Conservation (phyloP, 1,140 invertebrate genomes). For the Frieseomelitta varia region DNA sequence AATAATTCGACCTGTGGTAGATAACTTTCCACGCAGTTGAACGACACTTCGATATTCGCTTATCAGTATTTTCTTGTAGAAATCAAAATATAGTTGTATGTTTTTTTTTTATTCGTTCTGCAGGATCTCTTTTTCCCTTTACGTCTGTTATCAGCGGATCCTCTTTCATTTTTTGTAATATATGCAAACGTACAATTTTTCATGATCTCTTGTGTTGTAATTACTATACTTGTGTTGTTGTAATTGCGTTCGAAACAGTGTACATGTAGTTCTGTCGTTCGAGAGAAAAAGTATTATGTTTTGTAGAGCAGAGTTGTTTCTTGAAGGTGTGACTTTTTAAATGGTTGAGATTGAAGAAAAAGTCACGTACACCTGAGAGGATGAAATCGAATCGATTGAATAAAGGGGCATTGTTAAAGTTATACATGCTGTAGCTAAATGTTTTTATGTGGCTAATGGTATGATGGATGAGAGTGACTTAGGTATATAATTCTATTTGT, state of each 20-base stretch:
- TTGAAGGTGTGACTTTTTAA: slow-evolving; percentile 21
- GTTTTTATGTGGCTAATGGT: slow-evolving; percentile 65
- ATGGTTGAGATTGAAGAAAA: slow-evolving; percentile 20
- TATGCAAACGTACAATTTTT: slow-evolving; percentile 47
- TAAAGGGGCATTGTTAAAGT: slow-evolving; percentile 78
- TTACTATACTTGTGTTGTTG: slow-evolving; percentile 34
- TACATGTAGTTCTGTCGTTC: slow-evolving; percentile 53
- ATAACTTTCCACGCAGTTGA: slow-evolving; percentile 27
- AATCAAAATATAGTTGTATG: not conserved
- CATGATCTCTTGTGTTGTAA: slow-evolving; percentile 55
- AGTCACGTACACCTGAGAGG: slow-evolving; percentile 34
- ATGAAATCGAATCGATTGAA: slow-evolving; percentile 63
- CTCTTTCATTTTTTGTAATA: not conserved
- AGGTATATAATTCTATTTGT: slow-evolving; percentile 63
- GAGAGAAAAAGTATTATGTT: slow-evolving; percentile 30
- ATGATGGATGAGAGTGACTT: slow-evolving; percentile 55
- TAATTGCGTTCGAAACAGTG: slow-evolving; percentile 46
- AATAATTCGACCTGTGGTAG: slow-evolving; percentile 33
- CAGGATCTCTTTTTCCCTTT: not conserved
- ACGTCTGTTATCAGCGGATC: slow-evolving; percentile 17
- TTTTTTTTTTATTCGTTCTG: not conserved
- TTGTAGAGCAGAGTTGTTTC: slow-evolving; percentile 36
- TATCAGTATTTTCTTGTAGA: slow-evolving; percentile 26
- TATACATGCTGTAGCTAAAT: slow-evolving; percentile 70
- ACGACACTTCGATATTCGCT: slow-evolving; percentile 22